Base-by-base conservation (phyloP, 1,140 invertebrate genomes). In the Lysiphlebus fabarum region DNA sequence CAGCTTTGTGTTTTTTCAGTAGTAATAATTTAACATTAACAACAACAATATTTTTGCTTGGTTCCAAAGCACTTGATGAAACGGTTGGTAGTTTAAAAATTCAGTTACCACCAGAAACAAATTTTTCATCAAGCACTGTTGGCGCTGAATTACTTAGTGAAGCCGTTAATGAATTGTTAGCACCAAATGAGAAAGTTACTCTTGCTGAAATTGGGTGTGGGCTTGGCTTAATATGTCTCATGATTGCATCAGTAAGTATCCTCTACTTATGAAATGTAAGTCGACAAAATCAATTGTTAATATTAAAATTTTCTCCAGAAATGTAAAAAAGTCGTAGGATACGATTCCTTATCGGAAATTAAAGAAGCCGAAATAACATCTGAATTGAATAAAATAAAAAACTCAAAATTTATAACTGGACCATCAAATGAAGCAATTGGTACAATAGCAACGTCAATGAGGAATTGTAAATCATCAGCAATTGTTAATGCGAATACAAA, bases 181-280 rank as follows among this genome's bases (percentile, higher is more conserved):
- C 58, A 6, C 75, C 72, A 1, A 67, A 62, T 7, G 58, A 62
- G 40, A 76, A 71, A 56, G 69, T 65, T 8, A 74, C 70, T 10
- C 59, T 80, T n/a, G 62, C 78, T 42, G 78, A 80, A 70, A 69
- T 80, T 50, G 78, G 78, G 48, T 80, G 78, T 57, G 77, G 78
- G 10, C 72, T 76, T 50, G 78, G 77, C 12, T 63, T 79, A 0
- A 70, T 77, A 47, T 75, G 76, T 43, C 65, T 80, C 40, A 73
- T 76, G 63, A 49, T 78, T 60, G 72, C 76, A 53, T 67, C 70
- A 41, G 77, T 79, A 65, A 74, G 66, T 70, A 64, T 38, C 48
- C 38, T 47, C 53, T 34, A 43, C 5, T 60, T 59, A 34, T 41
- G 10, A 63, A 45, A 12, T 59, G 50, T 53, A 47, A 36, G 6